These are phyloP conservation scores for Periophthalmus modestus DNA, from an alignment of 2,113 vertebrate species.

Conservation along the genomic window DNA sequence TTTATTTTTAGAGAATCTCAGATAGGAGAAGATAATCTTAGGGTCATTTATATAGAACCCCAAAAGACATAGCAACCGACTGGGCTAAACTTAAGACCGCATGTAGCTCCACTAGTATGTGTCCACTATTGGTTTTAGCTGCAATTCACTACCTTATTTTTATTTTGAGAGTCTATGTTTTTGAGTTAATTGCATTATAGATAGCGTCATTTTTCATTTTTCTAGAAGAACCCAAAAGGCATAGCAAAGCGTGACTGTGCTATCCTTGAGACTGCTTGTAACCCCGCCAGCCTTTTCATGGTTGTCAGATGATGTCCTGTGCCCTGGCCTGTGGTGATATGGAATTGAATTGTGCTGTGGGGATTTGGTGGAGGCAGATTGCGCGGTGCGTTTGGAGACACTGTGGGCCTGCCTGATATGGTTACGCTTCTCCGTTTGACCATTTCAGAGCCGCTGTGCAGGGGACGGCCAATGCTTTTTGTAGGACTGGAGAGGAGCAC, in stretches of 20 bases:
- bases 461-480: slow-evolving; percentile 28
- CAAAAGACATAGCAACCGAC: too few relatives aligned
- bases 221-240: background rate
- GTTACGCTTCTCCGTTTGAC: slow-evolving; percentile 43
- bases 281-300: slow-evolving; percentile 49
- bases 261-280: slow-evolving; percentile 22
- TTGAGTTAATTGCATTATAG: background rate
- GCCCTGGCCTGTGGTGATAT: slow-evolving; percentile 56
- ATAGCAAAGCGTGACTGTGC: slow-evolving; percentile 22
- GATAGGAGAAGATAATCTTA: too few relatives aligned
- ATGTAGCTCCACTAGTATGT: too few relatives aligned
- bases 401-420: slow-evolving; percentile 40
- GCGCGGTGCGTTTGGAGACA: slow-evolving; percentile 39
- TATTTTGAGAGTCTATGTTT: background rate
- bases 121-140: background rate
- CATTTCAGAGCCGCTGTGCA: slow-evolving; percentile 31
- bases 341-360: slow-evolving; percentile 69
- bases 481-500: slow-evolving; percentile 1
- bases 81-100: too few relatives aligned
- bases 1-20: too few relatives aligned
- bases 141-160: background rate
- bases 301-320: slow-evolving; percentile 50
- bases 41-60: too few relatives aligned
- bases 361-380: slow-evolving; percentile 61
- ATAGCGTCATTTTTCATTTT: background rate